Percentiles rank a stretch among this genome's conserved stretches.
phyloP scores from a whole-genome alignment of 2,113 vertebrate species.

The Tenrec ecaudatus region DNA sequence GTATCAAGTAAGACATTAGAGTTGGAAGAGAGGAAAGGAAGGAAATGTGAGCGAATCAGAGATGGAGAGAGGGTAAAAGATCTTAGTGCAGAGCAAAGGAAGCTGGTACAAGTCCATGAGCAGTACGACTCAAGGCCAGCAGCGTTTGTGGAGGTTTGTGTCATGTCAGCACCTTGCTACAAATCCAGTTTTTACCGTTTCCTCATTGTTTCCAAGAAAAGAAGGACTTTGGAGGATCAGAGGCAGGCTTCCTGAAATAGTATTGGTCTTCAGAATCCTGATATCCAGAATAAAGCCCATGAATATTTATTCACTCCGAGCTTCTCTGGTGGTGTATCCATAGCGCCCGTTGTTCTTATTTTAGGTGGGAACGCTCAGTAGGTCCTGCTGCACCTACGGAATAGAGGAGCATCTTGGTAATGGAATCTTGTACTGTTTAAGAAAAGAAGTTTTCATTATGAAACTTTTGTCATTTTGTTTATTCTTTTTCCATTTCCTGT shows the following conservation, averaged over 20 bases:
- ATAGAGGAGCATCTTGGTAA: not conserved
- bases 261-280: conserved; percentile 47
- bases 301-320: conserved; percentile 32
- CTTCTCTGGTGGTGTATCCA: not conserved
- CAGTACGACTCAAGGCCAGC: not conserved
- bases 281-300: conserved; percentile 26
- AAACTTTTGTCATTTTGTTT: conserved; percentile 31
- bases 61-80: not conserved
- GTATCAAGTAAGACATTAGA: not conserved
- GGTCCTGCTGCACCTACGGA: not conserved
- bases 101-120: not conserved
- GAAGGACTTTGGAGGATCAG: not conserved
- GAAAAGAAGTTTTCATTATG: conserved; percentile 1
- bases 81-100: not conserved
- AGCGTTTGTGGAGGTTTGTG: not conserved
- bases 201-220: not conserved
- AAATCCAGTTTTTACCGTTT: conserved; percentile 7
- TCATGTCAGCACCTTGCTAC: not conserved
- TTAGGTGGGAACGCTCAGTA: not conserved
- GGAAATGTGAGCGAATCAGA: not conserved
- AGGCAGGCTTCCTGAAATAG: not conserved
- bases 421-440: not conserved
- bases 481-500: conserved; percentile 27
- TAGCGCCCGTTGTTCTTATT: not conserved
- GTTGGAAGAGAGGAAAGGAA: not conserved